These are phyloP conservation scores for Dendrolimus houi DNA, from an alignment of 2,888 invertebrate species.

Conservation along the genomic window DNA sequence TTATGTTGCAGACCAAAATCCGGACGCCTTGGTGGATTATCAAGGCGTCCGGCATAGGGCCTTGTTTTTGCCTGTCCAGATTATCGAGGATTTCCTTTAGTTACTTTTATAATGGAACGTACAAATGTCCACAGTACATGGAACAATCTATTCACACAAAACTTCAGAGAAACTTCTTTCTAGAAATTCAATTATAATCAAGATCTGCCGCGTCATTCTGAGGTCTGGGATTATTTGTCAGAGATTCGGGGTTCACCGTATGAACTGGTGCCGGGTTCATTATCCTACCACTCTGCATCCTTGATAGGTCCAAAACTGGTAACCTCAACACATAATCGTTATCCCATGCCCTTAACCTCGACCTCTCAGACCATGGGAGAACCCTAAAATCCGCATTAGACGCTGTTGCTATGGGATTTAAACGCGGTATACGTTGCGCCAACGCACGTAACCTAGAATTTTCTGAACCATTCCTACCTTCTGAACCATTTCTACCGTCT, in stretches of 20 bases:
- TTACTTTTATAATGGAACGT: too few species aligned
- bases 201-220: slow-evolving; percentile 27
- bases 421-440: slow-evolving; percentile 51
- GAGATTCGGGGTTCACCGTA: slow-evolving; percentile 26
- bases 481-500: slow-evolving; percentile 27
- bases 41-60: too few species aligned
- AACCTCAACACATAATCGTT: slow-evolving; percentile 48
- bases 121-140: too few species aligned
- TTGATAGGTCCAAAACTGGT: slow-evolving; percentile 44
- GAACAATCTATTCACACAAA: too few species aligned
- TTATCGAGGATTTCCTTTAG: too few species aligned
- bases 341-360: slow-evolving; percentile 36
- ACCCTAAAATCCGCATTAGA: slow-evolving; percentile 35
- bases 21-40: too few species aligned
- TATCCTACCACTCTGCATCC: slow-evolving; percentile 26
- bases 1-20: too few species aligned
- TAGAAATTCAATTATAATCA: slow-evolving; percentile 20
- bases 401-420: slow-evolving; percentile 34
- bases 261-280: slow-evolving; percentile 23
- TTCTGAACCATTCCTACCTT: slow-evolving; percentile 33
- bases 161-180: too few species aligned
- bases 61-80: too few species aligned
- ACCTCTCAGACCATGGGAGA: slow-evolving; percentile 45
- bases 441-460: slow-evolving; percentile 41
- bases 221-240: slow-evolving; percentile 27